Evolutionary conservation across 2,888 invertebrate species (phyloP).

Genomic region (Brassicogethes aeneus): DNA sequence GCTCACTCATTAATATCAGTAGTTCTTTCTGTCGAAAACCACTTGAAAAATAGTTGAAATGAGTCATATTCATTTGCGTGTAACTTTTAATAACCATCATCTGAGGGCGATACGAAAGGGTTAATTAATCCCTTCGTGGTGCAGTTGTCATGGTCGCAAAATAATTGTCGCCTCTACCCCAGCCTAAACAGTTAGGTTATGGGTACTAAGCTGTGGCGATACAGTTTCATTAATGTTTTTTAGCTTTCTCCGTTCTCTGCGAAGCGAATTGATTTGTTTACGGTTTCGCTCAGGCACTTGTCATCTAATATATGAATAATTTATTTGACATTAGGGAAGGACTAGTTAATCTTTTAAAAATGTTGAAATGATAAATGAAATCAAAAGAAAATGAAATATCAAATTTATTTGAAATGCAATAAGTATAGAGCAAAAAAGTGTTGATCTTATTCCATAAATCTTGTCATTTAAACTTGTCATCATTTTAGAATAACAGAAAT

Average conservation of each 20-base stretch:
- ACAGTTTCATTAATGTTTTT: not conserved
- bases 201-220: constrained; percentile 11
- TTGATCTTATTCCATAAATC: too few species aligned
- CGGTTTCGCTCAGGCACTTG: not conserved
- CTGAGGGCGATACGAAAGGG: constrained; percentile 31
- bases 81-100: constrained; percentile 33
- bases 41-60: constrained; percentile 30
- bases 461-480: too few species aligned
- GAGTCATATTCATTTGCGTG: constrained; percentile 36
- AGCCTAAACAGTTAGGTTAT: constrained; percentile 8
- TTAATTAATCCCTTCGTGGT: constrained; percentile 38
- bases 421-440: too few species aligned
- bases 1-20: not conserved
- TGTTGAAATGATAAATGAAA: too few species aligned
- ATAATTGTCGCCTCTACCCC: constrained; percentile 29
- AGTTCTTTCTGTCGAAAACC: constrained; percentile 14
- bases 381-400: too few species aligned
- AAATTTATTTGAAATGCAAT: too few species aligned
- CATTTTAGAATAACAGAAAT: too few species aligned
- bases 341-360: too few species aligned
- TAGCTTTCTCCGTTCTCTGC: too few species aligned
- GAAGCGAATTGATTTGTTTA: constrained; percentile 3
- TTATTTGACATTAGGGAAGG: not conserved
- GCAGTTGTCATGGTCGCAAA: constrained; percentile 36
- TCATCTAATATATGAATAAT: not conserved